These are phyloP conservation scores for Drosophila leontia DNA, from an alignment of 1,140 invertebrate genomes.

Conservation along the genomic window DNA sequence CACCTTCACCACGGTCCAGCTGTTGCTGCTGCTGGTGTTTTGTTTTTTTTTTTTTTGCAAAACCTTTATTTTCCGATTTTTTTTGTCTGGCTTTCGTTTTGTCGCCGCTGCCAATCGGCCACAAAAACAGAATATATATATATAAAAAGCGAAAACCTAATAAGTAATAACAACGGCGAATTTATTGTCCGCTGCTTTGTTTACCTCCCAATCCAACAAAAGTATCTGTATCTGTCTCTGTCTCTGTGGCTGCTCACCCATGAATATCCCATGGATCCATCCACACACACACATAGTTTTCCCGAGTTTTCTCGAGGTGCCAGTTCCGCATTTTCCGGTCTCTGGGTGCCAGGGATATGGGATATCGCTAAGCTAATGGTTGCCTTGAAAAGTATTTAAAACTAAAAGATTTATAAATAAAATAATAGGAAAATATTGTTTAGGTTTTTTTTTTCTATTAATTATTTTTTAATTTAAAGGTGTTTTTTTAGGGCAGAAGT, in stretches of 20 bases:
- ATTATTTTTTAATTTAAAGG: neutral
- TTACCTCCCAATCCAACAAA: too few relatives aligned
- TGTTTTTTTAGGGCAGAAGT: neutral
- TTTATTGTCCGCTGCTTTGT: conserved; percentile 22
- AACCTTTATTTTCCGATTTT: conserved; percentile 11
- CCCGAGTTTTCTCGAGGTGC: conserved; percentile 5
- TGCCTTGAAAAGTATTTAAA: neutral
- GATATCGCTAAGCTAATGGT: neutral
- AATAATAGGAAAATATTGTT: neutral
- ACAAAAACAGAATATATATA: conserved; percentile 5
- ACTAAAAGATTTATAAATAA: neutral
- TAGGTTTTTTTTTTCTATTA: neutral
- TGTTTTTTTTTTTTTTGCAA: conserved; percentile 9
- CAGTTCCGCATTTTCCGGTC: conserved; percentile 18
- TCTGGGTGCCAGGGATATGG: neutral
- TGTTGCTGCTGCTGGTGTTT: conserved; percentile 38
- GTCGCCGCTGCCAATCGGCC: conserved; percentile 25
- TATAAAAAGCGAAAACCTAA: conserved; percentile 33
- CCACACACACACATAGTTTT: neutral
- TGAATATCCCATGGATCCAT: conserved; percentile 13
- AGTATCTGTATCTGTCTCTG: conserved; percentile 12
- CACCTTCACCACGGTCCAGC: conserved; percentile 80
- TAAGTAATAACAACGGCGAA: conserved; percentile 33
- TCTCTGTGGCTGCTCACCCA: conserved; percentile 13
- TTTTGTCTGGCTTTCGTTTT: conserved; percentile 28